These are phyloP conservation scores for Clarias platycephalus DNA, from an alignment of 2,797 vertebrate genomes.

Conservation along the genomic window DNA sequence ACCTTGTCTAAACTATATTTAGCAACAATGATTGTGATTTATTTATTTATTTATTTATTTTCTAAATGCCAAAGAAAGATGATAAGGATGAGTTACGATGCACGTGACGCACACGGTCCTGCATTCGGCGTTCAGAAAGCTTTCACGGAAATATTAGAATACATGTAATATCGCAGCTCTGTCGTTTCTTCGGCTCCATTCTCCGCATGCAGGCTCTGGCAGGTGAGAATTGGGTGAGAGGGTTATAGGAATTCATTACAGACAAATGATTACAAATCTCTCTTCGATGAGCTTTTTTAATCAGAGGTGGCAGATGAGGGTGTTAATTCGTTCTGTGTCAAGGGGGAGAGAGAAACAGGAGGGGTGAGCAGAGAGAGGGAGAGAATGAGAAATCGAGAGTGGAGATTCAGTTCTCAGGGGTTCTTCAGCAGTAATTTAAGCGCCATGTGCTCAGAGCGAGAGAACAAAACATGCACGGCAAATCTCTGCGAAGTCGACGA, in stretches of 20 bases:
- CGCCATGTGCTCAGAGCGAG: constrained; percentile 62
- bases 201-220: constrained; percentile 51
- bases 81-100: neutral
- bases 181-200: constrained; percentile 44
- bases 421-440: constrained; percentile 72
- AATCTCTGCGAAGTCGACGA: constrained; percentile 41
- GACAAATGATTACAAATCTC: constrained; percentile 67
- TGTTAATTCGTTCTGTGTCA: constrained; percentile 67
- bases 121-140: neutral
- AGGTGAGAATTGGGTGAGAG: constrained; percentile 59
- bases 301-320: constrained; percentile 64
- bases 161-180: constrained; percentile 42
- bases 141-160: constrained; percentile 39
- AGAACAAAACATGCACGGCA: constrained; percentile 54
- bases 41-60: too few relatives aligned
- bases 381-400: constrained; percentile 52
- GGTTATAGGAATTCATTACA: constrained; percentile 64
- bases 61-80: neutral
- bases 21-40: neutral
- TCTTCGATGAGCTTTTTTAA: constrained; percentile 65
- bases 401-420: constrained; percentile 65
- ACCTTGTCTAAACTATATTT: neutral
- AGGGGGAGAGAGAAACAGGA: constrained; percentile 54
- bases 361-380: constrained; percentile 37
- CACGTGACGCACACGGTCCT: neutral